phyloP scores from a whole-genome alignment of 2,113 vertebrate genomes.

The Melanerpes formicivorus region DNA sequence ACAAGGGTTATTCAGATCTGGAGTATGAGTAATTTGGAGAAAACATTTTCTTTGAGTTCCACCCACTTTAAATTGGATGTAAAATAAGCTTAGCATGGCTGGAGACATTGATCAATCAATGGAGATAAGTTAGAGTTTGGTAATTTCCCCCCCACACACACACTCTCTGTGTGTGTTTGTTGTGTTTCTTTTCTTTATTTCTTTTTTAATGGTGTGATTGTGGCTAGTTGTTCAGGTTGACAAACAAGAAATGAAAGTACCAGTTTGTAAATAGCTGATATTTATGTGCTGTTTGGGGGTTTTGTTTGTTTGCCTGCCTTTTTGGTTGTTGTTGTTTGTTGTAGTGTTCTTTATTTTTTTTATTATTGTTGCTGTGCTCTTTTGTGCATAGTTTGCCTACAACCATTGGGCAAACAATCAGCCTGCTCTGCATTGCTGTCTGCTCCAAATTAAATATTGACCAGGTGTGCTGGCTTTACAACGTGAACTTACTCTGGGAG shows the following conservation, averaged over 20 bases:
- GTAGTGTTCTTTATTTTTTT: background rate
- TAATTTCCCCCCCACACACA: no score
- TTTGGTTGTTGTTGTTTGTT: no score
- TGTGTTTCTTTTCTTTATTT: background rate
- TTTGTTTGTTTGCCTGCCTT: no score
- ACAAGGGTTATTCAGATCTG: background rate
- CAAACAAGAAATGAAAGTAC: background rate
- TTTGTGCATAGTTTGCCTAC: background rate
- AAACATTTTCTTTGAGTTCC: background rate
- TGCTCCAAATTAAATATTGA: slow-evolving; percentile 32
- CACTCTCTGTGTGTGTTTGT: no score
- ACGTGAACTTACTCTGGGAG: background rate
- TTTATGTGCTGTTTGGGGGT: background rate
- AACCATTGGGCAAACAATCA: background rate
- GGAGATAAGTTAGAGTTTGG: background rate
- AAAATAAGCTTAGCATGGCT: background rate
- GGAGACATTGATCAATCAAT: background rate
- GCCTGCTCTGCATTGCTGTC: background rate
- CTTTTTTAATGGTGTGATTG: background rate
- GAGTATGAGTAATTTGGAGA: background rate
- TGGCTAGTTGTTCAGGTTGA: background rate
- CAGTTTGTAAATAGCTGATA: background rate
- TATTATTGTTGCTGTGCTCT: background rate
- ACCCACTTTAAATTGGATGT: background rate
- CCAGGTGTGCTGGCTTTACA: background rate